Conservation (phyloP, 35 echinoderm and acorn worm genomes). For the Eucidaris tribuloides region DNA sequence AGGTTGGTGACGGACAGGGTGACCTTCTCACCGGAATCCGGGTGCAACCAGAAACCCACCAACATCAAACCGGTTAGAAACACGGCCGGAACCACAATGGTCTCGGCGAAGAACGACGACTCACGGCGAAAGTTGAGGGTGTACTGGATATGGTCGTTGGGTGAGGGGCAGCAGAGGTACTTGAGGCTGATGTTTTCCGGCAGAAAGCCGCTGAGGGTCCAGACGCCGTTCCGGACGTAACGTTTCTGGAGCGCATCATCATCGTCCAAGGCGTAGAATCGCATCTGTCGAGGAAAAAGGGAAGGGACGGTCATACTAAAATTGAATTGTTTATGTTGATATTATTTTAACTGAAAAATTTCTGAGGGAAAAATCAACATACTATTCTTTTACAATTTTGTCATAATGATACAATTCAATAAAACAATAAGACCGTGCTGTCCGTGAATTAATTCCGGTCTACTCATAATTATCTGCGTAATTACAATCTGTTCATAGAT, state of each 20-base stretch:
- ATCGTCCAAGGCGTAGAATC: not conserved
- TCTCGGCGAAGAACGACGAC: not conserved
- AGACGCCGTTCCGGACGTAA: conserved; percentile 53
- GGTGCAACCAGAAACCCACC: conserved; percentile 41
- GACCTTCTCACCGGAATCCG: conserved; percentile 70
- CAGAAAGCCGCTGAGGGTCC: conserved; percentile 23
- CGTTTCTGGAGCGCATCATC: conserved; percentile 43
- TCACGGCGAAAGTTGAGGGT: conserved; percentile 25
- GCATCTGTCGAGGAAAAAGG: no score
- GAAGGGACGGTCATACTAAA: no score
- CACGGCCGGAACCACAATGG: conserved; percentile 10
- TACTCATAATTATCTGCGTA: no score
- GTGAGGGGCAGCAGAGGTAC: conserved; percentile 38
- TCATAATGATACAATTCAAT: no score
- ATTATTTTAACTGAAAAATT: no score
- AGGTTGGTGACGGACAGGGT: conserved; percentile 59
- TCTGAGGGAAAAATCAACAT: no score
- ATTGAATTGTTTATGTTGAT: no score
- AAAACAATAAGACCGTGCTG: no score
- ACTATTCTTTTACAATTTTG: no score
- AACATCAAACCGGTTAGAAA: conserved; percentile 27
- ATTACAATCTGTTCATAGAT: no score
- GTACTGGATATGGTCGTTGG: conserved; percentile 49
- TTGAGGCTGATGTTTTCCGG: not conserved
- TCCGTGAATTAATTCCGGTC: no score